phyloP scores from a whole-genome alignment of 1,140 invertebrate genomes.

The Drosophila truncata region DNA sequence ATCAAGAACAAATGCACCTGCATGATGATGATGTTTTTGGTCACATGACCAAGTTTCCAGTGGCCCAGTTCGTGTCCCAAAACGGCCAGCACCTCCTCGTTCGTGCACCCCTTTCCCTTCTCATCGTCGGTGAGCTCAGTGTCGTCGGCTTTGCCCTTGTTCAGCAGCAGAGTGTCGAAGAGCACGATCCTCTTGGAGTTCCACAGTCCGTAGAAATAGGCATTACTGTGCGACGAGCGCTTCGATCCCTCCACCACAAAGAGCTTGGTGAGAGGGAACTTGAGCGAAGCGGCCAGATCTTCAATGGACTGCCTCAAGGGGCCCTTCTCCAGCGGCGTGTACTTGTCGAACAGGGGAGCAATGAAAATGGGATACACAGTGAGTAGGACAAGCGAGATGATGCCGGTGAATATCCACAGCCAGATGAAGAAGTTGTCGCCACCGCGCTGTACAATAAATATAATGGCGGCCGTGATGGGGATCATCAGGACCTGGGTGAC shows the following conservation, averaged over 20 bases:
- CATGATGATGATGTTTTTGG: conserved; percentile 94
- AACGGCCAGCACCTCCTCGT: conserved; percentile 97
- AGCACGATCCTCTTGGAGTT: conserved; percentile 99
- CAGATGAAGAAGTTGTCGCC: conserved; percentile 98
- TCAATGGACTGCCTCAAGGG: conserved; percentile 95
- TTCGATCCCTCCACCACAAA: conserved; percentile 99
- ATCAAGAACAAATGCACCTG: conserved; percentile 92
- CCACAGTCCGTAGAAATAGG: conserved; percentile 99
- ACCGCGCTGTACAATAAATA: conserved; percentile 95
- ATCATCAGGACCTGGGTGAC: conserved; percentile 91
- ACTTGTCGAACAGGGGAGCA: conserved; percentile 99
- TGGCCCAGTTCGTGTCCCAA: conserved; percentile 98
- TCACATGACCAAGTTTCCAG: conserved; percentile 97
- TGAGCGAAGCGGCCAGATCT: conserved; percentile 92
- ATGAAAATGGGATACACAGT: conserved; percentile 99
- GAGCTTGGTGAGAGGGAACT: conserved; percentile 97
- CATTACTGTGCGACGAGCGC: conserved; percentile 98
- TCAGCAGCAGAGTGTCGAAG: conserved; percentile 94
- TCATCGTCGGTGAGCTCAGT: conserved; percentile 85
- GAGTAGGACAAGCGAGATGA: conserved; percentile 91
- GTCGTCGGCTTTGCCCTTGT: conserved; percentile 83
- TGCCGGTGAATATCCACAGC: conserved; percentile 95
- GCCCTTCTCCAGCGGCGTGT: conserved; percentile 97
- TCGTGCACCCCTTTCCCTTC: conserved; percentile 92
- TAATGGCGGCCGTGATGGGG: conserved; percentile 92